These are phyloP conservation scores for Thyatira batis DNA, from an alignment of 2,888 invertebrate species.

Conservation along the genomic window DNA sequence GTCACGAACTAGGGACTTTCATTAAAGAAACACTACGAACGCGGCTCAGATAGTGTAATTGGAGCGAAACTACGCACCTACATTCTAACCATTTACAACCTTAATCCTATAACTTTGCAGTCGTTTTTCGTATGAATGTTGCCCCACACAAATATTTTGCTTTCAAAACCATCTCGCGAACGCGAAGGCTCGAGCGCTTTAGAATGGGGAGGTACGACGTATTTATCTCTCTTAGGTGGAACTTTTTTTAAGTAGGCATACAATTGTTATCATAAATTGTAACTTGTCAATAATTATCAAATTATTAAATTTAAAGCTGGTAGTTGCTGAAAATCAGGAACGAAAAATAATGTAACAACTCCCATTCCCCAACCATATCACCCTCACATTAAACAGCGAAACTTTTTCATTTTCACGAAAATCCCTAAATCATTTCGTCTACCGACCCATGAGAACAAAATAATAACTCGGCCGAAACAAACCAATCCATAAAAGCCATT, in stretches of 20 bases:
- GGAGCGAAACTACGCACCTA: constrained; percentile 34
- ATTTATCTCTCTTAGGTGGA: constrained; percentile 12
- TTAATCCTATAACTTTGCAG: constrained; percentile 21
- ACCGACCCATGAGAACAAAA: constrained; percentile 13
- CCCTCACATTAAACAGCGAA: background rate
- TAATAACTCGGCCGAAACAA: constrained; percentile 36
- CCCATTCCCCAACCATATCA: background rate
- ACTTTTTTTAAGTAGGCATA: background rate
- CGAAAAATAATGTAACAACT: background rate
- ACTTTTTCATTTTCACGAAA: background rate
- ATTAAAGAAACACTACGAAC: constrained; percentile 51
- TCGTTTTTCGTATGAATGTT: constrained; percentile 24
- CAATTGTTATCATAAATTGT: too few species aligned
- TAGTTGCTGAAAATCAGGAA: too few species aligned
- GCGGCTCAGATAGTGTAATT: constrained; percentile 42
- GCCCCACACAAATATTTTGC: constrained; percentile 45
- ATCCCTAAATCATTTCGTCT: constrained; percentile 3
- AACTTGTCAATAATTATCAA: too few species aligned
- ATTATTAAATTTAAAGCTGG: too few species aligned
- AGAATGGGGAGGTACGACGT: constrained; percentile 48
- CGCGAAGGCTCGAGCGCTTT: constrained; percentile 50
- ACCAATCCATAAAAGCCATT: constrained; percentile 55
- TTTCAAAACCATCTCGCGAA: constrained; percentile 56
- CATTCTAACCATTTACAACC: constrained; percentile 21
- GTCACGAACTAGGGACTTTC: constrained; percentile 35